A percentile compares a stretch with the other conserved stretches of the same genome.
phyloP scores from a whole-genome alignment of 2,888 invertebrate genomes.

The Liodrosophila aerea region DNA sequence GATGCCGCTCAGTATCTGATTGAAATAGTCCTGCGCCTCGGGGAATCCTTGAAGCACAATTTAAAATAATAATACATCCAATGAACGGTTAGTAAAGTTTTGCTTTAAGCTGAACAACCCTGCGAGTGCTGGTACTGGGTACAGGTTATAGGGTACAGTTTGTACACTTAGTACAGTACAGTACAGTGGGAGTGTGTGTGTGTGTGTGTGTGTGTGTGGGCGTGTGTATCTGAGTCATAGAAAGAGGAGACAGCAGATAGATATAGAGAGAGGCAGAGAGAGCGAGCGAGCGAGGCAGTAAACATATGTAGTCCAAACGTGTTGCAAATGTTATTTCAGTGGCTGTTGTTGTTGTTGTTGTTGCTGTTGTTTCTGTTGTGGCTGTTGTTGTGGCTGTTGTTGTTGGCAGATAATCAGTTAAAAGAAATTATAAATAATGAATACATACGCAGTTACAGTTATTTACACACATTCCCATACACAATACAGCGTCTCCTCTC shows the following conservation, averaged over 20 bases:
- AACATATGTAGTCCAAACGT: slow-evolving; percentile 20
- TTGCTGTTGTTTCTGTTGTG: slow-evolving; percentile 11
- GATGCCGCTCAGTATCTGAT: slow-evolving; percentile 90
- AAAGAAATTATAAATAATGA: slow-evolving; percentile 10
- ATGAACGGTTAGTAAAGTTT: slow-evolving; percentile 15
- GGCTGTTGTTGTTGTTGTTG: slow-evolving; percentile 4
- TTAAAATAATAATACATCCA: slow-evolving; percentile 5
- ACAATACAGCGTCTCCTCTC: slow-evolving; percentile 48
- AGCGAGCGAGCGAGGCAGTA: slow-evolving; percentile 15
- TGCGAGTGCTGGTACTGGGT: slow-evolving; percentile 3
- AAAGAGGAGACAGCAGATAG: neutral
- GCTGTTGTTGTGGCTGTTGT: slow-evolving; percentile 2
- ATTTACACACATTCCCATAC: slow-evolving; percentile 56
- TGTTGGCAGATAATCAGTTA: neutral
- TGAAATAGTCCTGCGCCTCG: slow-evolving; percentile 91
- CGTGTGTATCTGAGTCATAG: neutral
- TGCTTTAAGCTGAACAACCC: neutral
- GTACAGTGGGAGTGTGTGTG: slow-evolving; percentile 14
- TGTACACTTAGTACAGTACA: too few species aligned
- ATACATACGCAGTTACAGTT: slow-evolving; percentile 60
- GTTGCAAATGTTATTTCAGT: slow-evolving; percentile 7
- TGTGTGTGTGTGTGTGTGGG: neutral
- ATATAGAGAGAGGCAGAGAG: neutral
- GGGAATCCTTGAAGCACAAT: slow-evolving; percentile 84
- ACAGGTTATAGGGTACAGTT: too few species aligned